Percentiles rank a stretch among this genome's conserved stretches.
Evolutionary conservation across 2,797 vertebrate genomes (phyloP).

Genomic region (Sternotherus odoratus): DNA sequence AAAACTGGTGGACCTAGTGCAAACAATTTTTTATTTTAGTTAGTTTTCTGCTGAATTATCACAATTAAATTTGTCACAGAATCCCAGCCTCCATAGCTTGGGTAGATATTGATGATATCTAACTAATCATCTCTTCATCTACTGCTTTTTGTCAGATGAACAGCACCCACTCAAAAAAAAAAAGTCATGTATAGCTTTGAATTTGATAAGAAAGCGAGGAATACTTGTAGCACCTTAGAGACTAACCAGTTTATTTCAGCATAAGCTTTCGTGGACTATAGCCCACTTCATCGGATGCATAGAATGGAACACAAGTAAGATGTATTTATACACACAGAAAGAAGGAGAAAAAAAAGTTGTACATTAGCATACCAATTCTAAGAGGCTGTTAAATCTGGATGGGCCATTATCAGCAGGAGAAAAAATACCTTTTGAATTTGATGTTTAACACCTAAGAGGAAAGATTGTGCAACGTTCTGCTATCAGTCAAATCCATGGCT

Average conservation of each 20-base stretch:
- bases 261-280: too few species aligned
- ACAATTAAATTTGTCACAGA: conserved; percentile 71
- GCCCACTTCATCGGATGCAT: too few species aligned
- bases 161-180: not conserved
- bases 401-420: too few species aligned
- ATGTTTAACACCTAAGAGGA: conserved; percentile 39
- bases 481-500: conserved; percentile 19
- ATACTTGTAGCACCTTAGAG: too few species aligned
- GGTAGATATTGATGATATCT: conserved; percentile 31
- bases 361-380: too few species aligned
- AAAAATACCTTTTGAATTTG: conserved; percentile 8
- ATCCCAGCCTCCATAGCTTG: conserved; percentile 39
- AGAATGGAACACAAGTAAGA: too few species aligned
- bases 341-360: too few species aligned
- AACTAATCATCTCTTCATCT: not conserved
- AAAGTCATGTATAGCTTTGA: conserved; percentile 18
- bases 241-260: too few species aligned
- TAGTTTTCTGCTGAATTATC: conserved; percentile 72
- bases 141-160: conserved; percentile 48
- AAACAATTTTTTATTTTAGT: conserved; percentile 70
- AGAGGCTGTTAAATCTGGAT: too few species aligned
- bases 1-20: conserved; percentile 59
- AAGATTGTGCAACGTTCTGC: conserved; percentile 20
- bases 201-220: too few species aligned
- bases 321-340: too few species aligned